Base-by-base conservation (phyloP, 2,113 vertebrate genomes). In the Chamaetylas fuelleborni region DNA sequence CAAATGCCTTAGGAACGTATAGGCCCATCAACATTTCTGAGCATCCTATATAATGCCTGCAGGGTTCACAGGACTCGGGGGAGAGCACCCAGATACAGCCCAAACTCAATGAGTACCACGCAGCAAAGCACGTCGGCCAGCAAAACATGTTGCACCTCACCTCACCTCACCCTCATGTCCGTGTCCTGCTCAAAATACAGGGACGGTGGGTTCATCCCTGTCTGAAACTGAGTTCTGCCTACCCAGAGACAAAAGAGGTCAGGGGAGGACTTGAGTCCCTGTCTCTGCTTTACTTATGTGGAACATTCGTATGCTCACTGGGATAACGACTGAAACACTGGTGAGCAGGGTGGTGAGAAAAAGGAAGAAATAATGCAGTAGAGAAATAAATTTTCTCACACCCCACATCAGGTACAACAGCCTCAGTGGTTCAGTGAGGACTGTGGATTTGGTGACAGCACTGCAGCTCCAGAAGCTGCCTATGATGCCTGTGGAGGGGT, bases 1-100 rank as follows among this genome's bases (percentile, higher is more conserved):
- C 11, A 6, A 65, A 26, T 62, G 67, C 72, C 51, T 70, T 13
- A 77, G 56, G 80, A 60, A 87, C 26, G 29, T 74, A 11, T 17
- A 78, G n/a, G 15, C 7, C 48, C 77, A 87, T 95, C 61, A 81
- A 0, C 73, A 48, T 88, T 94, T 91, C 85, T 91, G 70, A 93
- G 78, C 53, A 76, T n/a, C 53, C 48, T 40, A 28, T 33, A 4
- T 12, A 60, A 51, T 0, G 0, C 65, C 81, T 74, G 45, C 31
- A 90, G 70, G 78, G 31, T 72, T 77, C 76, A 60, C 22, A 48
- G 54, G n/a, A 40, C 66, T 33, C 45, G 26, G 19, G 34, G 14
- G 1, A 31, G 58, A 92, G 69, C 14, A 29, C 26, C 11, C 3
- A 17, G 26, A 79, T 50, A 42, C 8, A 48, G 48, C 43, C 57